Evolutionary conservation across 2,888 invertebrate genomes (phyloP).

Genomic region (Osmoderma eremita): DNA sequence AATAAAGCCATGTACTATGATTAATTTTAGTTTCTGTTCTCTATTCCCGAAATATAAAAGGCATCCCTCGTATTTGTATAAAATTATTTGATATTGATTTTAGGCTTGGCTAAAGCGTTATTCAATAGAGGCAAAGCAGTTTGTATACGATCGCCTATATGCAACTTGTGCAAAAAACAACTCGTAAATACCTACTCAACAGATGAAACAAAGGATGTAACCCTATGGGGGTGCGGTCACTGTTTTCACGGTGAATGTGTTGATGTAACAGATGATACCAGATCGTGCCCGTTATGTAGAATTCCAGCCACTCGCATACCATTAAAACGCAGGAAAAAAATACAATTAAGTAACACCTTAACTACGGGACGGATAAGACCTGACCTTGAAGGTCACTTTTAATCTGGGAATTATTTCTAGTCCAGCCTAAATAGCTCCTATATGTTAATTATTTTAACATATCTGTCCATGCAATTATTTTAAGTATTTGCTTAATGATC

Average conservation of each 20-base stretch:
- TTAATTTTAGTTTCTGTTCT: too few relatives aligned
- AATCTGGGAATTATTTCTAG: conserved; percentile 41
- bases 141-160: conserved; percentile 56
- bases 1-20: too few relatives aligned
- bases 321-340: conserved; percentile 44
- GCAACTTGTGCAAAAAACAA: conserved; percentile 59
- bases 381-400: conserved; percentile 62
- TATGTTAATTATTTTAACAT: conserved; percentile 37
- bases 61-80: too few relatives aligned
- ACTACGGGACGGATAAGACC: conserved; percentile 50
- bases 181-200: conserved; percentile 51
- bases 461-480: conserved; percentile 24
- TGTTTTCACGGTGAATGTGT: conserved; percentile 56
- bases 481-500: conserved; percentile 12
- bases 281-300: conserved; percentile 58
- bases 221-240: conserved; percentile 62
- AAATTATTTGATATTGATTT: conserved; percentile 45
- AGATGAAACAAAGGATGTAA: conserved; percentile 52
- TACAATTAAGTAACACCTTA: conserved; percentile 26
- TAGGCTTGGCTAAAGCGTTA: conserved; percentile 60
- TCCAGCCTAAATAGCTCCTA: conserved; percentile 30
- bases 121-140: conserved; percentile 57
- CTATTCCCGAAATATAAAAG: too few relatives aligned
- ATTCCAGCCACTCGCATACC: conserved; percentile 36
- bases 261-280: conserved; percentile 47